Base-by-base conservation (phyloP, 2,888 invertebrate species). In the Tetranychus truncatus region DNA sequence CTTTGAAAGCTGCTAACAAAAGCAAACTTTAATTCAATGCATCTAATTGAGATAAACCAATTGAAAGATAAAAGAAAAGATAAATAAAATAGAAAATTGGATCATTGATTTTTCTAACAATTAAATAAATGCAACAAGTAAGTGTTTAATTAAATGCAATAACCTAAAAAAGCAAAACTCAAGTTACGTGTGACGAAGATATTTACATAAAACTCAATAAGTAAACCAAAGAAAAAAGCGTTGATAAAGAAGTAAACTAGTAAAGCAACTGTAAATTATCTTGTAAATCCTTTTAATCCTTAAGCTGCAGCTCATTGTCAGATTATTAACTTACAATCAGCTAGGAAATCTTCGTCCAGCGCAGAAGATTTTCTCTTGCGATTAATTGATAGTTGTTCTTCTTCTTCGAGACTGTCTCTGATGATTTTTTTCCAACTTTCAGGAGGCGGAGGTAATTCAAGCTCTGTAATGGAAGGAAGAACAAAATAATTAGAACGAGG, bases 331-430 rank as follows among this genome's bases (percentile, higher is more conserved):
- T 69, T 69, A 69, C 72, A 72, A 24, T 72, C 72, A 11, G 20
- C 72, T 45, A 72, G 34, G 15, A 72, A 72, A n/a, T 72, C 72
- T 24, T 76, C 76, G 18, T 76, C 76, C 20, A 74, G 55, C 71
- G 72, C 66, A 21, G 74, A 74, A 45, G 74, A 76, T 69, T 77
- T 76, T 72, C 76, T 24, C 71, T 77, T 76, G 65, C 75, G 66
- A 75, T 73, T 77, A 15, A 76, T 76, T 44, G 44, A 44, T n/a
- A 72, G 9, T 73, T 20, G n/a, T 73, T 73, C 73, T 21, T 74
- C 74, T 55, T 73, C 65, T 34, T 73, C 65, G 9, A 73, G n/a
- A 65, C 55, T 65, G 18, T 73, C 65, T 20, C 34, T 45, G 21
- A 73, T 45, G 20, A 21, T 73, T 65, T 73, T 18, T 66, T 66